A percentile compares a stretch with the other conserved stretches of the same genome.
phyloP scores from a whole-genome alignment of 1,140 invertebrate species.

The Sitobion miscanthi region DNA sequence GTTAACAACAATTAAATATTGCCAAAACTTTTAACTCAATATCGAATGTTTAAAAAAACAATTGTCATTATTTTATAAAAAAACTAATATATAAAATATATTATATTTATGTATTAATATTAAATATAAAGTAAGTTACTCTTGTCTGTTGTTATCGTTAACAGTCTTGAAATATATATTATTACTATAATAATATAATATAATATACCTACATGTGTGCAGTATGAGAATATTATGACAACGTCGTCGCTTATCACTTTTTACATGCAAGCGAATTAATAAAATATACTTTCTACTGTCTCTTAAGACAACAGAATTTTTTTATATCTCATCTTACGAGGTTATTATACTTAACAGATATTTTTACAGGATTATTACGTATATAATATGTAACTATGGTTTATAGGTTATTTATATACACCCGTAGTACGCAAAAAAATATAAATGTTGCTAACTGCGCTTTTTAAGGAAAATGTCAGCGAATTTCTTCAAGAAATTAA shows the following conservation, averaged over 20 bases:
- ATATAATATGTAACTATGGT: background rate
- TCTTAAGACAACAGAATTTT: background rate
- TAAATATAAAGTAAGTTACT: background rate
- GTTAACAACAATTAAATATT: background rate
- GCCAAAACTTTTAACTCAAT: background rate
- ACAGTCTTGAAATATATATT: background rate
- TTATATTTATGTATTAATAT: background rate
- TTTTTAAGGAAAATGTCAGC: background rate
- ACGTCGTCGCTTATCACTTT: background rate
- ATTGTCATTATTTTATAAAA: background rate
- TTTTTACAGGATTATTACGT: background rate
- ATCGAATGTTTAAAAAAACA: background rate
- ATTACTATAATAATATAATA: background rate
- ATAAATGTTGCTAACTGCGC: background rate
- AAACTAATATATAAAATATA: background rate
- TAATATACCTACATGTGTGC: background rate
- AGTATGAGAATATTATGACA: background rate
- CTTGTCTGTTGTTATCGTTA: background rate
- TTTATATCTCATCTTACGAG: background rate
- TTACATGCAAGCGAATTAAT: background rate
- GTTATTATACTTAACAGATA: background rate
- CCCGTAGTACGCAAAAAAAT: background rate
- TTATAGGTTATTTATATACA: background rate
- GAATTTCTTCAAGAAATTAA: conserved; percentile 4
- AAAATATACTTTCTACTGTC: conserved; percentile 1